Evolutionary conservation across 1,140 invertebrate species (phyloP), one percentile per base, ranked within the genome.

Genomic region (Pararge aegeria): DNA sequence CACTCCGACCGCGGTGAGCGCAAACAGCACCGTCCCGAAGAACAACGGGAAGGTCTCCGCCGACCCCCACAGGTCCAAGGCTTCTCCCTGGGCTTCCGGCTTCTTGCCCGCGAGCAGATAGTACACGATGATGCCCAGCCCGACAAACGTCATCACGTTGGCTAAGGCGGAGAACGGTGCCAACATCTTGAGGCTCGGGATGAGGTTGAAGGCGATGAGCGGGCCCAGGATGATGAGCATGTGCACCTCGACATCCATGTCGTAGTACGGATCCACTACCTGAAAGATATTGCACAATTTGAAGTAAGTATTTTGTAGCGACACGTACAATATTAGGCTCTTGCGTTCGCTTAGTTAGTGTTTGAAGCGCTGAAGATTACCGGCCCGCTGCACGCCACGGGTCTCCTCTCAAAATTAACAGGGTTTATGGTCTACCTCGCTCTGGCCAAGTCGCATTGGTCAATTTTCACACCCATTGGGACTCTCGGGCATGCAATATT

Each of bases 1-100:
- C 83, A 96, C 94, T 21, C 95, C 95, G 27, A 98, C 97, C 12
- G 97, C 97, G 83, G 98, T 97, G 46, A 98, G 90, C 0, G 97
- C 95, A 89, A 97, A 98, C 3, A 98, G 89, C 0, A 95, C 95
- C 0, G 96, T 97, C 0, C 97, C 97, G 80, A 98, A 96, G 69
- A 94, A 97, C 0, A 96, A 89, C 0, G 94, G 93, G 75, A 94
- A 94, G 46, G 92, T 92, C 30, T 85, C 78, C 0, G 90, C 55
- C 0, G 90, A 79, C 1, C 92, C 93, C 65, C 93, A 90, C 27
- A 93, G 76, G 15, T 92, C 80, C 29, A 92, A 85, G 1, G 93
- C 91, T 10, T 79, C 87, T 0, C 93, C 73, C 1, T 93, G 91
- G 9, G 79, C 87, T 0, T 93, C 73, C 1, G 92, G 74, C 5